Conservation (phyloP, 2,113 vertebrate species). For the Saguinus imperator region DNA sequence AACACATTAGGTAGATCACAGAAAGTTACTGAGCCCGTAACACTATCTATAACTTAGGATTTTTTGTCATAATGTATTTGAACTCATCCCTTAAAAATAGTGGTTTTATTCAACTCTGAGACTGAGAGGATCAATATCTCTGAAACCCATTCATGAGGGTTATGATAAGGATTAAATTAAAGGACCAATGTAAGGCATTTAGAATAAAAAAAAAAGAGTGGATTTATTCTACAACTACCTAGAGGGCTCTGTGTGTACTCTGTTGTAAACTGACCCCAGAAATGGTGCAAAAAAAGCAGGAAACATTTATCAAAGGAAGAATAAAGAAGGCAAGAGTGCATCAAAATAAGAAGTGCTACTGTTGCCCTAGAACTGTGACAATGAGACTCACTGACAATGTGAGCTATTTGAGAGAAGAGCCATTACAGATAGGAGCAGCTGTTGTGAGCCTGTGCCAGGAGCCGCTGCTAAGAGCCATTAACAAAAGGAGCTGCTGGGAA, state of each 20-base stretch:
- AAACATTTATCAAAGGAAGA: neutral
- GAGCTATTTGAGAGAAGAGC: neutral
- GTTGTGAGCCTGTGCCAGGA: neutral
- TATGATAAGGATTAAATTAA: neutral
- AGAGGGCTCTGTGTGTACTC: neutral
- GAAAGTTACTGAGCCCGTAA: neutral
- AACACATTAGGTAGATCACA: neutral
- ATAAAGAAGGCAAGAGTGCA: neutral
- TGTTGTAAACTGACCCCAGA: neutral
- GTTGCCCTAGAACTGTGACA: neutral
- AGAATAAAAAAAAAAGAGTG: neutral
- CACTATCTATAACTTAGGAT: neutral
- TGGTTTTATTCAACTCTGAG: neutral
- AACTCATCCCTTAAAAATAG: neutral
- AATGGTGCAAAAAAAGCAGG: neutral
- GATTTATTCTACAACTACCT: neutral
- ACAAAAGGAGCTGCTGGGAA: neutral
- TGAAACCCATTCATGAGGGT: neutral
- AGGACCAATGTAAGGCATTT: neutral
- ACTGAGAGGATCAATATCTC: neutral
- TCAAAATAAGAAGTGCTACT: neutral
- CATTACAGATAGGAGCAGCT: constrained; percentile 8
- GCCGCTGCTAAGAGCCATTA: neutral
- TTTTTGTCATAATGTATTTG: neutral
- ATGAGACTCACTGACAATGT: neutral